phyloP scores from a whole-genome alignment of 1,140 invertebrate species.

The Drosophila albomicans region DNA sequence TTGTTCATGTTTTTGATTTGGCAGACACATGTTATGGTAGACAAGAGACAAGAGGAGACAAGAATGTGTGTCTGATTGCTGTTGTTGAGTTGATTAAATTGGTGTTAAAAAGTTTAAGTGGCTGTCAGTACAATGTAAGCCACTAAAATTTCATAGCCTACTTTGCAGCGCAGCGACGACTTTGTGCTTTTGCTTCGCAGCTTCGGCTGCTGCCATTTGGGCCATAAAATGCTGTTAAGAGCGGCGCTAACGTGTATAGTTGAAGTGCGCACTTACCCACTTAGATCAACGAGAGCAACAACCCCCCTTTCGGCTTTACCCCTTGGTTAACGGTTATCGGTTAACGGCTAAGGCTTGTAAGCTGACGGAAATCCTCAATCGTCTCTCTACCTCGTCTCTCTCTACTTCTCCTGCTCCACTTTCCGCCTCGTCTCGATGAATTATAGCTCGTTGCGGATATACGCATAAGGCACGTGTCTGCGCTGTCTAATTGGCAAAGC shows the following conservation, averaged over 20 bases:
- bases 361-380: conserved; percentile 79
- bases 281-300: conserved; percentile 27
- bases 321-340: conserved; percentile 64
- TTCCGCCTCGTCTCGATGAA: conserved; percentile 46
- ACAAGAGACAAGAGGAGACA: not conserved
- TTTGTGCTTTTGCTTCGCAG: not conserved
- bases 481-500: conserved; percentile 79
- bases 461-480: conserved; percentile 81
- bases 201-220: conserved; percentile 17
- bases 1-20: not conserved
- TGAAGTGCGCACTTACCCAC: conserved; percentile 77
- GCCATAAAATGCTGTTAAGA: conserved; percentile 59
- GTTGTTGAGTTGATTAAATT: conserved; percentile 76
- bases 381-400: conserved; percentile 22
- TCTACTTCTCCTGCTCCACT: too few relatives aligned
- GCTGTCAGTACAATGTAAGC: conserved; percentile 75
- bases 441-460: conserved; percentile 71
- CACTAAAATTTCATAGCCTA: conserved; percentile 79
- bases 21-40: conserved; percentile 23
- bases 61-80: conserved; percentile 21
- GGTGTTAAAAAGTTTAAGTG: conserved; percentile 80
- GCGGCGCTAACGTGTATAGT: conserved; percentile 75
- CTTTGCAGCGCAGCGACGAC: conserved; percentile 46
- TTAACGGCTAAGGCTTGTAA: conserved; percentile 72
- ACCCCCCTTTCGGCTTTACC: conserved; percentile 9